Base-by-base conservation (phyloP, 2,797 vertebrate species). In the Molossus alvarezi region DNA sequence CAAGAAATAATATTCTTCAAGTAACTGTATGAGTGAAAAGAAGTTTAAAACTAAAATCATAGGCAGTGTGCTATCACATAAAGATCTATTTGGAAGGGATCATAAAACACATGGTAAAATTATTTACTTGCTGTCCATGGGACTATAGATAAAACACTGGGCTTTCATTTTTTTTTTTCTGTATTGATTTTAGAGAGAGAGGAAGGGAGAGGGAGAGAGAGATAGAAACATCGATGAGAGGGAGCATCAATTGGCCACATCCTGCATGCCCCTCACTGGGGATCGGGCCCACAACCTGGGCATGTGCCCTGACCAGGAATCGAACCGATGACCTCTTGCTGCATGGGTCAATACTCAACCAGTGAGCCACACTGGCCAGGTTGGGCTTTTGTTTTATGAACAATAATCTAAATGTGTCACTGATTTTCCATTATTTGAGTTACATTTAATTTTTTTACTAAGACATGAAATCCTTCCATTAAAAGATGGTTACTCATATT, bases 1-100 rank as follows among this genome's bases (percentile, higher is more conserved):
- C 3, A 97, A 94, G 33, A 94, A 92, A 90, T 71, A 51, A 48
- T 62, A 69, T 79, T 92, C 21, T 84, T 75, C 1, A 77, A 53
- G 41, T 18, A 81, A 51, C 18, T 69, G 55, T 1, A 11, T 76
- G 45, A 88, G 7, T 60, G 17, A 67, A 89, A 92, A 72, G 58
- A 9, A 91, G 18, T 91, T 71, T 82, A 58, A 86, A 91, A 58
- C 18, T 48, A 55, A 88, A 51, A 37, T 55, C 9, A 65, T 15
- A 91, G 14, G 29, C 41, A 81, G 3, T 48, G 4, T 62, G 5
- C 48, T 85, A 4, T 72, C 41, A 62, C n/a, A n/a, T 62, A 48
- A 88, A 88, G 18, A 60, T 8, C n/a, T 85, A 8, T 51, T 21
- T 6, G 9, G 15, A 90, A 11, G 6, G 3, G 9, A 72, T 62